Evolutionary conservation across 2,113 vertebrate species (phyloP).

Genomic region (Nettapus auritus): DNA sequence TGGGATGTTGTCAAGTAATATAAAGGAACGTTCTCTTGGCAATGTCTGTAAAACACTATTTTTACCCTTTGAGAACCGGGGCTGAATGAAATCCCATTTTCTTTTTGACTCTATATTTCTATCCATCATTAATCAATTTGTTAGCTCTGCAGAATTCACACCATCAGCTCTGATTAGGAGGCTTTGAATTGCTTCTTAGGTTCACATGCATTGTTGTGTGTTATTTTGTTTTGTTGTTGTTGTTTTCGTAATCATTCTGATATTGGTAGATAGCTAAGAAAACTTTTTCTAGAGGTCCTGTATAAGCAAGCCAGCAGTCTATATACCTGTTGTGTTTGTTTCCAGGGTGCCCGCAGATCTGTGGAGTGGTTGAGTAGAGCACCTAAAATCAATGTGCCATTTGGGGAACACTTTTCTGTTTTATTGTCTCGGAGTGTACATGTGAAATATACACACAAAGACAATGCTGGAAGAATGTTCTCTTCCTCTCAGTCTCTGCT

Average conservation of each 20-base stretch:
- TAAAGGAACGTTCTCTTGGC: background rate
- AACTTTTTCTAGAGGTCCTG: background rate
- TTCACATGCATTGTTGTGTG: fast-evolving
- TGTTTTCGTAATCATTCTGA: background rate
- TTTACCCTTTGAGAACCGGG: background rate
- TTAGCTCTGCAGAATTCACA: background rate
- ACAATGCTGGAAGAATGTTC: background rate
- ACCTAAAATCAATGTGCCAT: background rate
- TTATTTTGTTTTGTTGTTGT: background rate
- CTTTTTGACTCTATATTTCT: background rate
- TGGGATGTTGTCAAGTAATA: background rate
- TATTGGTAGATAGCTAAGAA: background rate
- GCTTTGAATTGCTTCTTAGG: background rate
- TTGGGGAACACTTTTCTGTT: background rate
- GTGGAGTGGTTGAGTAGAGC: fast-evolving
- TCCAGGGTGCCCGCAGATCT: fast-evolving
- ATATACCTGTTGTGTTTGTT: fast-evolving
- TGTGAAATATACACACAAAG: background rate
- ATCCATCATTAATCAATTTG: background rate
- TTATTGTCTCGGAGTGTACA: no score
- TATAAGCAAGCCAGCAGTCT: background rate
- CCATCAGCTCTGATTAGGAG: background rate
- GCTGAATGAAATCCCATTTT: background rate
- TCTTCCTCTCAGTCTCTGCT: fast-evolving
- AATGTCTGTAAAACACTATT: background rate